Base-by-base conservation (phyloP, 2,113 vertebrate genomes). In the Gobius niger region DNA sequence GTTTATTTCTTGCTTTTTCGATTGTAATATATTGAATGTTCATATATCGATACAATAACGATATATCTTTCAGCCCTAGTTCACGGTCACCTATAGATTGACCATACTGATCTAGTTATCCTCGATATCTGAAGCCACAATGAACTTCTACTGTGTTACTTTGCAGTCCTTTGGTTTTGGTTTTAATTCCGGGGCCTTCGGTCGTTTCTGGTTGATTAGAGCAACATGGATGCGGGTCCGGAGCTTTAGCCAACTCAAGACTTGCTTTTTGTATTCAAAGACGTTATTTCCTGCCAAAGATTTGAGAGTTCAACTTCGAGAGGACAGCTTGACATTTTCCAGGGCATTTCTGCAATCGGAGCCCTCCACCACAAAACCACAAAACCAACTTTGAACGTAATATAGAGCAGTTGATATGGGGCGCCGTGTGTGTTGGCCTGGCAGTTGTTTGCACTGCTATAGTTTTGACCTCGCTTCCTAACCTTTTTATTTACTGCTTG, bases 251-350 rank as follows among this genome's bases (percentile, higher is more conserved):
- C 81, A 75, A 71, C 19, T 61, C 63, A 66, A 75, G 70, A 65
- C 73, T 62, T 69, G 62, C n/a, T 2, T 54, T 15, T 44, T 49
- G 40, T 44, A 42, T 75, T 74, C 51, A 76, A 63, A 75, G 65
- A 42, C 19, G 50, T 52, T 67, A 53, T 68, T 13, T 63, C 50
- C 72, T 56, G 73, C 52, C 54, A 44, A 54, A 10, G 60, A 61
- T 16, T 0, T 0, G 18, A 41, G 50, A 44, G 50, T 67, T 47
- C 47, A 73, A 61, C 12, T 18, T 44, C 65, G 44, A 19, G 49
- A 75, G 66, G 69, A 41, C 47, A 52, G 40, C 69, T 47, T 72
- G 75, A 77, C 61, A 63, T 81, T 64, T 78, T 76, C 57, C 67
- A 57, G 44, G 18, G 47, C 68, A 12, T 57, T 57, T 57, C 6